Conservation (phyloP, 2,888 invertebrate genomes). For the Elegia similella region DNA sequence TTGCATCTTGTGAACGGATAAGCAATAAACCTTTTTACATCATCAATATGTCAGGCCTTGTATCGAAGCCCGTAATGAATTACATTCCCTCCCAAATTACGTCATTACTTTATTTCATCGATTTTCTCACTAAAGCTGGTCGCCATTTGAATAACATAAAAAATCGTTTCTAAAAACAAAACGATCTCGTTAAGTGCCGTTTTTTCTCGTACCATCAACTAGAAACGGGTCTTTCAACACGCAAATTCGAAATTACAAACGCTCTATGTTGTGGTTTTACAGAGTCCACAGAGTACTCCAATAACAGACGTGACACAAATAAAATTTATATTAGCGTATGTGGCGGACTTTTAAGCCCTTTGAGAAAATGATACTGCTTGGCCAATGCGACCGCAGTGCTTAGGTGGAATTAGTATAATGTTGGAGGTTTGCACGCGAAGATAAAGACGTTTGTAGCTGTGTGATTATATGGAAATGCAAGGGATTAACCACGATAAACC, state of each 20-base stretch:
- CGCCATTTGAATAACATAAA: slow-evolving; percentile 26
- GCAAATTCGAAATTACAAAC: slow-evolving; percentile 47
- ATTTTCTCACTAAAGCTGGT: slow-evolving; percentile 20
- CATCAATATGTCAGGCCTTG: neutral
- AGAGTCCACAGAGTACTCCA: slow-evolving; percentile 22
- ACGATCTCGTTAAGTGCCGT: slow-evolving; percentile 32
- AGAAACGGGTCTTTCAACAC: slow-evolving; percentile 39
- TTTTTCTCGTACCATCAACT: slow-evolving; percentile 30
- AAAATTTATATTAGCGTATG: slow-evolving; percentile 11
- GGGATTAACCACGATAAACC: neutral
- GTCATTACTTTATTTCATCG: slow-evolving; percentile 8
- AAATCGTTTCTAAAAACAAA: slow-evolving; percentile 32
- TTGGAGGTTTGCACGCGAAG: slow-evolving; percentile 1
- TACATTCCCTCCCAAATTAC: slow-evolving; percentile 2
- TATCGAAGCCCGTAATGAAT: neutral
- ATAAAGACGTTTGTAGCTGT: neutral
- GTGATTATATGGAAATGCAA: slow-evolving; percentile 6
- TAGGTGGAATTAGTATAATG: slow-evolving; percentile 5
- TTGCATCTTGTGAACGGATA: no score
- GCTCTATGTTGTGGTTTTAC: slow-evolving; percentile 7
- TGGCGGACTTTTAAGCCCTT: slow-evolving; percentile 21
- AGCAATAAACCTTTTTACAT: no score
- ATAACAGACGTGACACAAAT: slow-evolving; percentile 31
- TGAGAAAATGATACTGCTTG: slow-evolving; percentile 13
- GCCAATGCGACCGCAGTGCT: slow-evolving; percentile 11